Percentiles rank a stretch among this genome's conserved stretches.
Evolutionary conservation across 2,113 vertebrate genomes (phyloP).

Genomic region (Aramus guarauna): DNA sequence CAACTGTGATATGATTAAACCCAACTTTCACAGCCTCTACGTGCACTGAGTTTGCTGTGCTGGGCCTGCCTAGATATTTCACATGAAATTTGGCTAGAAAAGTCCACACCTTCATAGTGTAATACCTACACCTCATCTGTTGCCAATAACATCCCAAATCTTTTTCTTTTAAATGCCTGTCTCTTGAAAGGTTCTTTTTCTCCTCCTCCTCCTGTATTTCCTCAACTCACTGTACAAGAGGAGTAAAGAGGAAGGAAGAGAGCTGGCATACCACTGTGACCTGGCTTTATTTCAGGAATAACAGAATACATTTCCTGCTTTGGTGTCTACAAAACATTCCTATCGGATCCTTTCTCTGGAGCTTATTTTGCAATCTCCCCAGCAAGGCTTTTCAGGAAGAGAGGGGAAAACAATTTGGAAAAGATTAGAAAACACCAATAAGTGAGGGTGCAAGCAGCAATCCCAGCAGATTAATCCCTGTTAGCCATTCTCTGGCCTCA

Average conservation of each 20-base stretch:
- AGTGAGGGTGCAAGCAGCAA: neutral
- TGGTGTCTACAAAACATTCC: neutral
- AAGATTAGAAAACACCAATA: neutral
- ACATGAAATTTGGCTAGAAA: neutral
- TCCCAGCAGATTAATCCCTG: neutral
- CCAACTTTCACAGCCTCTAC: neutral
- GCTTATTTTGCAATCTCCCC: neutral
- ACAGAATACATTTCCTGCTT: constrained; percentile 9
- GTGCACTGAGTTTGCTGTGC: neutral
- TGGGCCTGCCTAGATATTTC: neutral
- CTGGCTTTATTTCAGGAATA: neutral
- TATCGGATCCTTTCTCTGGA: neutral
- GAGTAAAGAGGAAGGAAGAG: neutral
- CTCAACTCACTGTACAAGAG: neutral
- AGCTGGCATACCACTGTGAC: neutral
- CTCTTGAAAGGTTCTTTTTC: neutral
- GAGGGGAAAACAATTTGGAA: neutral
- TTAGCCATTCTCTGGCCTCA: neutral
- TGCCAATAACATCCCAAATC: neutral
- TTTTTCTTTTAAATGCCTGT: neutral
- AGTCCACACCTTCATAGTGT: neutral
- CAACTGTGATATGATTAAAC: neutral
- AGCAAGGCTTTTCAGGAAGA: neutral
- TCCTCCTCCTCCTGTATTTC: neutral
- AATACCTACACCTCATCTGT: neutral